These are phyloP conservation scores for Potorous gilbertii DNA, from an alignment of 2,797 vertebrate genomes.

Conservation along the genomic window DNA sequence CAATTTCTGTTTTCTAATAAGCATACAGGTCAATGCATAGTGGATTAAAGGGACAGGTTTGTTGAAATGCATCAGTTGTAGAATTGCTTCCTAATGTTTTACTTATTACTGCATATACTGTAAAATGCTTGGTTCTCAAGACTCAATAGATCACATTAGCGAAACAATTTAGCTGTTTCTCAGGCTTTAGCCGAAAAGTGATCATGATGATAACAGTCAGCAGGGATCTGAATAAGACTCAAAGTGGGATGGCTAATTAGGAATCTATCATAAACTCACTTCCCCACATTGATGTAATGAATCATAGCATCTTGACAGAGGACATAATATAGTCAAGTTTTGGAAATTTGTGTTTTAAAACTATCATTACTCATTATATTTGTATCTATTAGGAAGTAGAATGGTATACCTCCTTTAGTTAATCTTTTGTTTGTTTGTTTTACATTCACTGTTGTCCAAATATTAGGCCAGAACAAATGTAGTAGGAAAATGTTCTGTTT, in stretches of 20 bases:
- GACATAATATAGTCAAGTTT: not conserved
- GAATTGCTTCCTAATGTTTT: not conserved
- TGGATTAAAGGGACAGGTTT: conserved; percentile 30
- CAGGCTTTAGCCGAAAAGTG: conserved; percentile 33
- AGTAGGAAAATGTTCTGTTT: not conserved
- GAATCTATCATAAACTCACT: not conserved
- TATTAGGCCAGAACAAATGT: not conserved
- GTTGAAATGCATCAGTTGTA: not conserved
- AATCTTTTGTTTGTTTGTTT: not conserved
- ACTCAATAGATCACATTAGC: conserved; percentile 8
- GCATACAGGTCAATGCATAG: conserved; percentile 23
- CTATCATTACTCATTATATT: not conserved
- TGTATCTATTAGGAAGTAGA: not conserved
- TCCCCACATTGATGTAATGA: conserved; percentile 10
- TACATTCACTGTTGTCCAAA: not conserved
- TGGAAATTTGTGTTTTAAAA: not conserved
- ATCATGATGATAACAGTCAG: conserved; percentile 6
- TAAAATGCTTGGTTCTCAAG: conserved; percentile 16
- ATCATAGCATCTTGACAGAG: not conserved
- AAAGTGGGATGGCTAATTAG: conserved; percentile 4
- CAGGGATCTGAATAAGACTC: not conserved
- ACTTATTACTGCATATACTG: not conserved
- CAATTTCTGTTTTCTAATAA: conserved; percentile 52
- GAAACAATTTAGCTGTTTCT: conserved; percentile 26
- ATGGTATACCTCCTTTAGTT: not conserved